phyloP scores from a whole-genome alignment of 1,140 invertebrate species.

The Limonius californicus region DNA sequence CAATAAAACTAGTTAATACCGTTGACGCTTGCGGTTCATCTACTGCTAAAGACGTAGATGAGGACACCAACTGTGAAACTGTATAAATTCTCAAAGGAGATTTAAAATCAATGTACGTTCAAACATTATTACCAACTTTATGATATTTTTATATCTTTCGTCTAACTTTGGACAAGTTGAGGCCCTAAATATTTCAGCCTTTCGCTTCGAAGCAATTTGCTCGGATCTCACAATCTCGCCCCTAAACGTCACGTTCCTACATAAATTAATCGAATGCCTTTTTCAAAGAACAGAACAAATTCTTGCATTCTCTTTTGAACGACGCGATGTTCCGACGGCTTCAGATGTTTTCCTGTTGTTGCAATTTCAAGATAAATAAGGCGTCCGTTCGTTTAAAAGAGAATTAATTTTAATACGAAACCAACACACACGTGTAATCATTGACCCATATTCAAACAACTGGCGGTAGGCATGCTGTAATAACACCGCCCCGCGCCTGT shows the following conservation, averaged over 20 bases:
- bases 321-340: background rate
- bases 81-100: too few species aligned
- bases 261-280: constrained; percentile 7
- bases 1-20: too few species aligned
- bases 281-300: background rate
- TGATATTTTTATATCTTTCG: too few species aligned
- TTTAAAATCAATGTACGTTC: too few species aligned
- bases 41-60: too few species aligned
- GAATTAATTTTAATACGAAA: background rate
- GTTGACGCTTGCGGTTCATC: too few species aligned
- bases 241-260: constrained; percentile 6
- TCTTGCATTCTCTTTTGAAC: background rate
- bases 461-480: background rate
- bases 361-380: background rate
- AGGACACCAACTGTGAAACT: too few species aligned
- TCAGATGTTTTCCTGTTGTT: background rate
- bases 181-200: too few species aligned
- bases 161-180: too few species aligned
- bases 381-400: background rate
- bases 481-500: background rate
- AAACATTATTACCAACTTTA: too few species aligned
- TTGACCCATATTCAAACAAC: background rate
- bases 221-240: background rate
- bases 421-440: background rate
- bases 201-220: constrained; percentile 1